Base-by-base conservation (phyloP, 2,888 invertebrate species). In the Amphipyra berbera region DNA sequence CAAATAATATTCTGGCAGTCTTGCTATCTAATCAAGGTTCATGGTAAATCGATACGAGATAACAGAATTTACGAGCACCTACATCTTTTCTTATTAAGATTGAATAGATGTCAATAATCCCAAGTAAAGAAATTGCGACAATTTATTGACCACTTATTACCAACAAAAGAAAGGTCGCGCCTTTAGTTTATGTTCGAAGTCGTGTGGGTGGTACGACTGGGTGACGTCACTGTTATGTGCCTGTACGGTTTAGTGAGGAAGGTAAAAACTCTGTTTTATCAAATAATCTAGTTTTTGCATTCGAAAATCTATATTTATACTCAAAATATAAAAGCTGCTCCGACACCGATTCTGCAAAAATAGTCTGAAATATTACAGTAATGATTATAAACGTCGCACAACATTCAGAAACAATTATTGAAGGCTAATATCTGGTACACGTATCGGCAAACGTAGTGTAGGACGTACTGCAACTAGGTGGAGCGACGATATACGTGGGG, bases 51-150 rank as follows among this genome's bases (percentile, higher is more conserved):
- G 75, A 80, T 80, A 77, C 47, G n/a, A 68, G 75, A 73, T 77
- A 80, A 77, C 69, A 62, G 49, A 73, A 75, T 80, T 77, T 80
- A 80, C 71, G 76, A 68, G 61, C 73, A 75, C 68, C 74, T 72
- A 78, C 63, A 63, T 74, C 68, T 69, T 75, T 79, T 79, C 73
- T 78, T 80, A 80, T 80, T 80, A 80, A 80, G 72, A 77, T 73
- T 73, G 75, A 76, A 76, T 70, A 53, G 66, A 53, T 66, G 62
- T 69, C 74, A 80, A 77, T 78, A 73, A 73, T 70, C 67, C 61
- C 50, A 63, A 72, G 63, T 68, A 64, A 71, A 78, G 70, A 74
- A 74, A 76, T 76, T 71, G 74, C 72, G 76, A 76, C 74, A 72
- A 75, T 77, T 79, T 80, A 76, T 77, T 78, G 73, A 74, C 82